phyloP scores from a whole-genome alignment of 2,888 invertebrate genomes.

The Candidula unifasciata region DNA sequence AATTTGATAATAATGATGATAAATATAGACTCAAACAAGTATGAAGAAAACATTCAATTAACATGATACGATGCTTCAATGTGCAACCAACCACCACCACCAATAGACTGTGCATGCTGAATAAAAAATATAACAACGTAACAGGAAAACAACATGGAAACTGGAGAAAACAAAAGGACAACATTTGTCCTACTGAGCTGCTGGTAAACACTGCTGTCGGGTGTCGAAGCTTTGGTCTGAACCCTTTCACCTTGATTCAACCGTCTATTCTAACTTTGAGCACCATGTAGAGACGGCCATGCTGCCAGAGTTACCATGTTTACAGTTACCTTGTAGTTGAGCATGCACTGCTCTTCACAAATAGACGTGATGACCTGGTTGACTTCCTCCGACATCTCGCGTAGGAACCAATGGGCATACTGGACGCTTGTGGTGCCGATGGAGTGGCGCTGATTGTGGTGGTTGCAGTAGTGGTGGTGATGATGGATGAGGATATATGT shows the following conservation, averaged over 20 bases:
- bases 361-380: conserved; percentile 99
- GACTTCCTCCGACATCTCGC: conserved; percentile 98
- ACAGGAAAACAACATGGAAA: no score
- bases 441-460: conserved; percentile 85
- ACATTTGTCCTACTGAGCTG: conserved; percentile 35
- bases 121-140: no score
- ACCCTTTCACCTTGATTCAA: no score
- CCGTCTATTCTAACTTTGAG: no score
- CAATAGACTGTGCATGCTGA: no score
- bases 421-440: conserved; percentile 94
- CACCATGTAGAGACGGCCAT: no score
- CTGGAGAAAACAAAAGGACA: not conserved
- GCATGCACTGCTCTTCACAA: conserved; percentile 97
- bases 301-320: not conserved
- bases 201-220: not conserved
- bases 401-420: conserved; percentile 96
- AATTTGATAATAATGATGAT: no score
- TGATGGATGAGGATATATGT: not conserved
- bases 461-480: not conserved
- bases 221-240: not conserved
- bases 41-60: no score
- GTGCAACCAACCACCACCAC: no score
- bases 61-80: no score
- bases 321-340: conserved; percentile 88
- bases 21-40: no score